Percentiles rank a stretch among this genome's conserved stretches.
These are phyloP conservation scores for Tetraodon nigroviridis DNA, from an alignment of 2,113 vertebrate species.

Conservation along the genomic window DNA sequence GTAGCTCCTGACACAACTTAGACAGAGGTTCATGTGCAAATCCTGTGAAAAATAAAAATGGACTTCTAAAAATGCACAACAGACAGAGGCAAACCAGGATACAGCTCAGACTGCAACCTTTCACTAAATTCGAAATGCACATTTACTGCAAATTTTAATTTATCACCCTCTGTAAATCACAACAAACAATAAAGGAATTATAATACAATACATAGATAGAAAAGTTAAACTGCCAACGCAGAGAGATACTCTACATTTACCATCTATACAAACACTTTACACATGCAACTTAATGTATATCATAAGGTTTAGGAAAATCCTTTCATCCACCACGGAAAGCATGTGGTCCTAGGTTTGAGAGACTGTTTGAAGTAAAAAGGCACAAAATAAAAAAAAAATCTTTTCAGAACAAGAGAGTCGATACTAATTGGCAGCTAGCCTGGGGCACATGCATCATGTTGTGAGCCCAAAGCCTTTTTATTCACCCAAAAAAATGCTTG, in stretches of 20 bases:
- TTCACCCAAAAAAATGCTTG: slow-evolving; percentile 33
- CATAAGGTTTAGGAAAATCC: slow-evolving; percentile 46
- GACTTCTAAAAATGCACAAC: slow-evolving; percentile 45
- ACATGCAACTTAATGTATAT: slow-evolving; percentile 17
- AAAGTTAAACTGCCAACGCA: slow-evolving; percentile 12
- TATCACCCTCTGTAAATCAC: slow-evolving; percentile 45
- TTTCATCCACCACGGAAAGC: slow-evolving; percentile 32
- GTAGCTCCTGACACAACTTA: slow-evolving; percentile 23
- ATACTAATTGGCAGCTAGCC: slow-evolving; percentile 40
- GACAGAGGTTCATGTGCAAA: slow-evolving; percentile 32
- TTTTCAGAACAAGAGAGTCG: slow-evolving; percentile 32
- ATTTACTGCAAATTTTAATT: slow-evolving; percentile 41
- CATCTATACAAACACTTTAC: slow-evolving; percentile 18
- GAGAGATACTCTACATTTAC: neutral
- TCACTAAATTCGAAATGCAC: slow-evolving; percentile 52
- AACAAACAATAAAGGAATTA: slow-evolving; percentile 24
- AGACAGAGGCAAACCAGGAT: slow-evolving; percentile 39
- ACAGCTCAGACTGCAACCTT: slow-evolving; percentile 39
- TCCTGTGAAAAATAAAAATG: slow-evolving; percentile 52
- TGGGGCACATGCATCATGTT: slow-evolving; percentile 22
- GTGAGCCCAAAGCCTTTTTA: slow-evolving; percentile 8
- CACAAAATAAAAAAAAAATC: slow-evolving; percentile 41
- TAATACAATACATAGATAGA: slow-evolving; percentile 5
- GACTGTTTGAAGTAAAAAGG: slow-evolving; percentile 30
- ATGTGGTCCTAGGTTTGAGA: slow-evolving; percentile 36